These are phyloP conservation scores for Gymnoscelis rufifasciata DNA, from an alignment of 2,888 invertebrate species.

Conservation along the genomic window DNA sequence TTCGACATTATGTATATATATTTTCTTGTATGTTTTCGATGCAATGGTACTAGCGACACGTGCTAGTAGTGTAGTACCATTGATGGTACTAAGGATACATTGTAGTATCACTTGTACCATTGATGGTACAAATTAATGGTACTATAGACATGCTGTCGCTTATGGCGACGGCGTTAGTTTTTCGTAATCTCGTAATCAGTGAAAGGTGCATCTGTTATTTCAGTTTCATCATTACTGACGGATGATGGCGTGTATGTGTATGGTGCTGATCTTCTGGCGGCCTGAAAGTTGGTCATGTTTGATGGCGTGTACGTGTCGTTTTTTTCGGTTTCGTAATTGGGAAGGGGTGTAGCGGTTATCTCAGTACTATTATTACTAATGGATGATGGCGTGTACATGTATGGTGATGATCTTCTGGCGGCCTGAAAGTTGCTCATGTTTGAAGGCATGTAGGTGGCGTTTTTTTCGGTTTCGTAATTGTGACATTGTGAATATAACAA, in stretches of 20 bases:
- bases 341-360: slow-evolving; percentile 1
- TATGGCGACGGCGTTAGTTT: slow-evolving; percentile 16
- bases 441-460: slow-evolving; percentile 11
- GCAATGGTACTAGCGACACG: too few species aligned
- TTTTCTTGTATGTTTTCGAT: too few species aligned
- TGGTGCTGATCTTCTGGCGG: too few species aligned
- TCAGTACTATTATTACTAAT: slow-evolving; percentile 16
- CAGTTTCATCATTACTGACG: slow-evolving; percentile 14
- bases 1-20: too few species aligned
- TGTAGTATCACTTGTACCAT: too few species aligned
- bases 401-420: too few species aligned
- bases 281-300: too few species aligned
- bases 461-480: slow-evolving; percentile 13
- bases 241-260: slow-evolving; percentile 16
- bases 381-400: slow-evolving; percentile 17
- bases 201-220: slow-evolving; percentile 8
- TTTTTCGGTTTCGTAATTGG: slow-evolving; percentile 15
- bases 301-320: slow-evolving; percentile 27
- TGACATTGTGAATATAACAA: slow-evolving; percentile 11
- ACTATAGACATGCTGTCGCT: too few species aligned
- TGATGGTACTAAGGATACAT: too few species aligned
- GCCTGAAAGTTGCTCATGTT: too few species aligned
- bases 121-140: too few species aligned
- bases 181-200: slow-evolving; percentile 10
- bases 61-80: too few species aligned